Conservation (phyloP, 2,113 vertebrate species). For the Malurus elegans region DNA sequence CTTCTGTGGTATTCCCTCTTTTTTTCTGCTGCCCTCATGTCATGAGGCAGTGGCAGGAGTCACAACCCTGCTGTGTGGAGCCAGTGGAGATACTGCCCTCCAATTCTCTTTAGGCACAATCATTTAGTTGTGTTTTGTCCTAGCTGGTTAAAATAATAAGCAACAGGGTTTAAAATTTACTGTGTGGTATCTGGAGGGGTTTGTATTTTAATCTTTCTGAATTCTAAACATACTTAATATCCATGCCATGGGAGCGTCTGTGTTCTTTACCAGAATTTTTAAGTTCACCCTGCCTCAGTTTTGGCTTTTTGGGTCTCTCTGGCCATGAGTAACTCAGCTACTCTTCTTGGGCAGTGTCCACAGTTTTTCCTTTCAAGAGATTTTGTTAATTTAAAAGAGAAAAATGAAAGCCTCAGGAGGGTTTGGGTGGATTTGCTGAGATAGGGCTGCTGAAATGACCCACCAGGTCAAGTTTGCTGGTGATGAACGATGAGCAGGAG, state of each 20-base stretch:
- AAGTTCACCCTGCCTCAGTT: neutral
- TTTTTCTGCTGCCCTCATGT: neutral
- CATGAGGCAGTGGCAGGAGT: neutral
- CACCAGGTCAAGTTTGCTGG: neutral
- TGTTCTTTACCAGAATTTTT: neutral
- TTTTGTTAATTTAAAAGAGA: neutral
- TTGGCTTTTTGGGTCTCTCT: neutral
- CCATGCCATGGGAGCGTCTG: rapidly evolving
- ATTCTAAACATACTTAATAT: neutral
- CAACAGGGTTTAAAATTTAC: neutral
- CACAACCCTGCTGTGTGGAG: neutral
- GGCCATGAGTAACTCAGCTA: neutral
- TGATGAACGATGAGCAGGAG: neutral
- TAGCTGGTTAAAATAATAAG: neutral
- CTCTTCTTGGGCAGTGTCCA: neutral
- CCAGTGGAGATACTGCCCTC: neutral
- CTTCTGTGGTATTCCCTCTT: neutral
- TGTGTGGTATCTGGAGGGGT: neutral
- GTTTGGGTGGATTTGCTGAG: neutral
- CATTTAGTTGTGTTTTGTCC: neutral
- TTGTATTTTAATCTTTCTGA: neutral
- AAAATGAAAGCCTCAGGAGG: neutral
- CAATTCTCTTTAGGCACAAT: neutral
- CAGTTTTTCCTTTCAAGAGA: neutral
- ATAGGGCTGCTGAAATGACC: neutral